Evolutionary conservation across 2,797 vertebrate genomes (phyloP).

Genomic region (Echeneis naucrates): DNA sequence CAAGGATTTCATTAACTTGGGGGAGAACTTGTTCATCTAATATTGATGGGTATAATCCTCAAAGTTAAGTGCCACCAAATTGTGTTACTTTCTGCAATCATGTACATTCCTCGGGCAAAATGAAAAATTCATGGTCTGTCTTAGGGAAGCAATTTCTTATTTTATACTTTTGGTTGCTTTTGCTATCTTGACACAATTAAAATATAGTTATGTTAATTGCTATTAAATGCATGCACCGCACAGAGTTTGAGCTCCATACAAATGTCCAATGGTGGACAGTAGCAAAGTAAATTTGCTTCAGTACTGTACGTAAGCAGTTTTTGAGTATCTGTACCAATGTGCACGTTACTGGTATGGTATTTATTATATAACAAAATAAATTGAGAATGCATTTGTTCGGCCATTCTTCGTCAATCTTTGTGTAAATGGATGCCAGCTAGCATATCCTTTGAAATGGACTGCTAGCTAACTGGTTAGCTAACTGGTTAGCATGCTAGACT

Average conservation of each 20-base stretch:
- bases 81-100: conserved; percentile 80
- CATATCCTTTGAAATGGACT: no score
- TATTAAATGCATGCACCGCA: conserved; percentile 34
- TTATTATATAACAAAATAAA: no score
- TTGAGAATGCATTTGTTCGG: no score
- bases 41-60: conserved; percentile 84
- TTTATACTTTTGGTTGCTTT: conserved; percentile 53
- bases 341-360: no score
- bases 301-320: no score
- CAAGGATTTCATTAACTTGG: conserved; percentile 78
- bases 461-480: no score
- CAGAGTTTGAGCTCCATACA: neutral
- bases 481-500: no score
- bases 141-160: conserved; percentile 58
- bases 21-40: conserved; percentile 82
- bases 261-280: no score
- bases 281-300: no score
- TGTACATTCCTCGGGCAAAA: conserved; percentile 78
- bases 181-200: conserved; percentile 53
- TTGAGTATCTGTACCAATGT: no score
- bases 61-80: conserved; percentile 82
- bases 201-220: conserved; percentile 50
- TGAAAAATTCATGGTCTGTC: conserved; percentile 75
- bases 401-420: no score
- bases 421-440: no score